Base-by-base conservation (phyloP, 2,113 vertebrate genomes). In the Corythaixoides concolor region DNA sequence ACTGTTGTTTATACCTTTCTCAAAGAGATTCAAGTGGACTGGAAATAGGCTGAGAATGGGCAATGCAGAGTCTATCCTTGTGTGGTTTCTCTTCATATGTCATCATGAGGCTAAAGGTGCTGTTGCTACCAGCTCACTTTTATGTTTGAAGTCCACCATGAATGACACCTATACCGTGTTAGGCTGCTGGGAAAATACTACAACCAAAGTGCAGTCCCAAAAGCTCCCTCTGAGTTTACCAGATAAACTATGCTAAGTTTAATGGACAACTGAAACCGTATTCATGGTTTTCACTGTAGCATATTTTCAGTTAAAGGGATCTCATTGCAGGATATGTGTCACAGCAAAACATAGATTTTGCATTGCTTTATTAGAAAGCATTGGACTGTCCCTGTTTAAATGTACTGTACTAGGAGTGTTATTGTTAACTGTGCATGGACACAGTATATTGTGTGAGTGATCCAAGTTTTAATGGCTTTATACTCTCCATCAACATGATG, bases 401-500 rank as follows among this genome's bases (percentile, higher is more conserved):
- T 41, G 15, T 41, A 32, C 49, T 64, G 6, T 53, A 50, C 15
- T 39, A 17, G 53, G 47, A 47, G 62, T 56, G 92, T 85, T 90
- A 63, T 62, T 88, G 80, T 82, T 90, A 90, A 89, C 85, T 90
- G 18, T 80, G 49, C 74, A 30, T 69, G 91, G 88, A 96, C 93
- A 93, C 53, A 64, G 32, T 55, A 16, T 52, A 35, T 32, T 77
- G 69, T 85, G 47, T 64, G 74, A 97, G 74, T 68, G 76, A 69
- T 94, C 77, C 91, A 85, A 90, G 80, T 95, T 97, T 96, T 85
- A 47, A 75, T 85, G 74, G 73, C 66, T 91, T 93, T 47, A 62
- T 88, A 88, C 47, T 94, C 50, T 85, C 81, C 35, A 3, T 88
- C 97, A 97, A 90, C 77, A 81, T 93, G 95, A 97, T 97, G 87